These are phyloP conservation scores for Eupeodes latifasciatus DNA, from an alignment of 2,888 invertebrate genomes.

Conservation along the genomic window DNA sequence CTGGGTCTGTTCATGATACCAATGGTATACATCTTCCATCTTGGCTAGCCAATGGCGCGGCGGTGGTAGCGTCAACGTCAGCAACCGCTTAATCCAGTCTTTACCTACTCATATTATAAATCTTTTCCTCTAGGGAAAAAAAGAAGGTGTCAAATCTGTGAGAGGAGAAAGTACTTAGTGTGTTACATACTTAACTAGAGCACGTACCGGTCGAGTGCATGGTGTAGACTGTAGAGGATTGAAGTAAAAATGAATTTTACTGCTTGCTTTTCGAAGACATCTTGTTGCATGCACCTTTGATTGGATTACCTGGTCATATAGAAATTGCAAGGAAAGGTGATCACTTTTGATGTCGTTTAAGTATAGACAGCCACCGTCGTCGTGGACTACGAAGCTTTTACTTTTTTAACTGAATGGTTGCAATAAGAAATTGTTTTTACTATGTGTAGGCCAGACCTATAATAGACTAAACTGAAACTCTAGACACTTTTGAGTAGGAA, in stretches of 20 bases:
- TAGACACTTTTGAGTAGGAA: neutral
- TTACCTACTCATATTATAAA: neutral
- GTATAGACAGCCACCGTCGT: neutral
- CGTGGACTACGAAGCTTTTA: neutral
- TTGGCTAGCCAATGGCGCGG: too few species aligned
- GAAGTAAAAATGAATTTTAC: neutral
- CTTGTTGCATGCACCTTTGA: constrained; percentile 7
- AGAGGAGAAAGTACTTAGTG: neutral
- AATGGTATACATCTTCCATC: too few species aligned
- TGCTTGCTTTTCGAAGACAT: neutral
- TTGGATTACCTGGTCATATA: constrained; percentile 5
- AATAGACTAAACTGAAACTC: neutral
- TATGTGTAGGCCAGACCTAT: neutral
- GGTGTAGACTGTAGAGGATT: neutral
- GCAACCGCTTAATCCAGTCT: too few species aligned
- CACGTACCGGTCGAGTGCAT: constrained; percentile 4
- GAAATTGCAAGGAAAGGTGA: neutral
- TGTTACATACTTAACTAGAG: neutral
- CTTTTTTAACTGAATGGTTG: neutral
- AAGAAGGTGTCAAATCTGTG: constrained; percentile 2
- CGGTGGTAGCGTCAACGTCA: too few species aligned
- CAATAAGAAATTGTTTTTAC: too few species aligned
- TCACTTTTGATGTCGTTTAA: neutral
- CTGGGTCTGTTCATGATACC: neutral
- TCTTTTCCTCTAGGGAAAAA: constrained; percentile 1